Percentiles rank a stretch among this genome's conserved stretches.
Conservation (phyloP, 2,888 invertebrate genomes). For the Nematopogon swammerdamellus region DNA sequence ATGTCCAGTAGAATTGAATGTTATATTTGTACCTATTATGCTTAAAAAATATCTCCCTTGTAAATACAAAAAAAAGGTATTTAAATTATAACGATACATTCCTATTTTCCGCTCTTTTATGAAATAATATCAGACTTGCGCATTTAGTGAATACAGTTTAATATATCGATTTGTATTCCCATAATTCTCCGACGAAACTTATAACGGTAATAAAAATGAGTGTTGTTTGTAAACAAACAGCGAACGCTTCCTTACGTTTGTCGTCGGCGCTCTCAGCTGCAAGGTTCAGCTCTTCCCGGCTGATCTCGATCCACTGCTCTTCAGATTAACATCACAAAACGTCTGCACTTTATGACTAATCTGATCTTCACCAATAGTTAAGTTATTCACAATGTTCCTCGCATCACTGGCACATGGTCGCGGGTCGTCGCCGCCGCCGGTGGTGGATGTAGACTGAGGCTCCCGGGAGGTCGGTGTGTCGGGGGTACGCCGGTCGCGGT, state of each 20-base stretch:
- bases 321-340: neutral
- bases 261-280: neutral
- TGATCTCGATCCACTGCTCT: neutral
- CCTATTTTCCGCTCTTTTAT: too few species aligned
- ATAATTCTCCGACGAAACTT: too few species aligned
- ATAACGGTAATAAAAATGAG: too few species aligned
- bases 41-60: too few species aligned
- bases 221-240: neutral
- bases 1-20: too few species aligned
- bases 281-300: neutral
- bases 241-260: neutral
- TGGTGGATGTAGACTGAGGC: slow-evolving; percentile 20
- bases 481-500: neutral
- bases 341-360: neutral
- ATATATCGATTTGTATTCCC: too few species aligned
- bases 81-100: too few species aligned
- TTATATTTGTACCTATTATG: too few species aligned
- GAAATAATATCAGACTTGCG: too few species aligned
- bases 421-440: slow-evolving; percentile 25
- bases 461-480: slow-evolving; percentile 24
- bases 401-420: slow-evolving; percentile 43
- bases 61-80: too few species aligned
- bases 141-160: too few species aligned
- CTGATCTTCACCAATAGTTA: neutral
- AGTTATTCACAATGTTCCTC: neutral